phyloP scores from a whole-genome alignment of 2,797 vertebrate genomes.

The Hephaestus fuliginosus region DNA sequence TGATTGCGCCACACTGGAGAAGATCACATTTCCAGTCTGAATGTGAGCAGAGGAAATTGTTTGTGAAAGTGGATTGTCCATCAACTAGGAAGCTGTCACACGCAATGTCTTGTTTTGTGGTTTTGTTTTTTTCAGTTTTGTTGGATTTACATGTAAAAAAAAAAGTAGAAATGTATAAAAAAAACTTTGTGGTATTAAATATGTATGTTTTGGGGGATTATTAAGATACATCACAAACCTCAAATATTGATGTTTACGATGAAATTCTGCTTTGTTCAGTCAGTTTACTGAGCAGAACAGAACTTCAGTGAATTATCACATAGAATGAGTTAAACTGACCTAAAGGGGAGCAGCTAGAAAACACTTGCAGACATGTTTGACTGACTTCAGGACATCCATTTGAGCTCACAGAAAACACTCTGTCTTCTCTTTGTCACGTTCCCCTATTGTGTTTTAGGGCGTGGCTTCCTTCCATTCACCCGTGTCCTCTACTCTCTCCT shows the following conservation, averaged over 20 bases:
- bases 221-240: too few species aligned
- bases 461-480: constrained; percentile 27
- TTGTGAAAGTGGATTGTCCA: background rate
- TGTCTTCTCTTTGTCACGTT: background rate
- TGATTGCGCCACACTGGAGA: background rate
- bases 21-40: background rate
- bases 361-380: background rate
- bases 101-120: background rate
- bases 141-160: too few species aligned
- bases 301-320: background rate
- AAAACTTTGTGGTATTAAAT: too few species aligned
- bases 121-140: too few species aligned
- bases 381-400: background rate
- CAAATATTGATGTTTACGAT: background rate
- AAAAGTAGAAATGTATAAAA: too few species aligned
- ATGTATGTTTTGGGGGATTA: too few species aligned
- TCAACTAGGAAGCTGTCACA: background rate
- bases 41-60: background rate
- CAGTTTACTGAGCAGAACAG: background rate
- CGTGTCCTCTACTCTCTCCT: constrained; percentile 11
- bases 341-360: background rate
- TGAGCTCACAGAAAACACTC: background rate
- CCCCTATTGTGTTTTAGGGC: constrained; percentile 38
- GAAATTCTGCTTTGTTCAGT: background rate
- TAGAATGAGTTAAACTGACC: background rate